These are phyloP conservation scores for Ranitomeya variabilis DNA, from an alignment of 2,113 vertebrate species.

Conservation along the genomic window DNA sequence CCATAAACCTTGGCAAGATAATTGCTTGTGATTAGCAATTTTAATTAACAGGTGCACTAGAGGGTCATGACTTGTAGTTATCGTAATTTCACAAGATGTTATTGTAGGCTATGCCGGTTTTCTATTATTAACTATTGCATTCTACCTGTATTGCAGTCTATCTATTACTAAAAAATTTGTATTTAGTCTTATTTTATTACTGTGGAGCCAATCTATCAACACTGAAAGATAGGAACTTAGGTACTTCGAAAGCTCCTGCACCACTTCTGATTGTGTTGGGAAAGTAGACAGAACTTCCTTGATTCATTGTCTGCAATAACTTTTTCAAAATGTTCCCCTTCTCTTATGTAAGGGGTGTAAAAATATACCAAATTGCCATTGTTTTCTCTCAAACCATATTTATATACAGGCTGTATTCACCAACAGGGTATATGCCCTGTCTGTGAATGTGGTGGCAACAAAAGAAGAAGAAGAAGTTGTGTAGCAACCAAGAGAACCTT, in stretches of 20 bases:
- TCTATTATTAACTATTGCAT: not conserved
- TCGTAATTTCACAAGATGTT: slow-evolving; percentile 71
- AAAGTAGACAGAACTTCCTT: too few species aligned
- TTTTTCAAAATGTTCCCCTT: not conserved
- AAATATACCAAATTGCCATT: too few species aligned
- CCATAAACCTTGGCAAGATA: slow-evolving; percentile 77
- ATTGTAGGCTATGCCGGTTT: slow-evolving; percentile 60
- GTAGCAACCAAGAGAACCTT: slow-evolving; percentile 67
- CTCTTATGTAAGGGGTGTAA: not conserved
- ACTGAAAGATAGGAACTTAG: not conserved
- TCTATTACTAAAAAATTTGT: too few species aligned
- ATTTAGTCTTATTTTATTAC: too few species aligned
- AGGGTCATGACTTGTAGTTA: slow-evolving; percentile 67
- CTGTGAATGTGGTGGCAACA: slow-evolving; percentile 64
- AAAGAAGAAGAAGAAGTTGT: slow-evolving; percentile 75
- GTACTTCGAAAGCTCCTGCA: not conserved
- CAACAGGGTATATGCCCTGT: too few species aligned
- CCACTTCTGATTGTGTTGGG: not conserved
- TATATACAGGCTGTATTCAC: too few species aligned
- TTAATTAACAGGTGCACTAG: slow-evolving; percentile 86
- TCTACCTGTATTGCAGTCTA: too few species aligned
- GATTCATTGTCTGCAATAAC: too few species aligned
- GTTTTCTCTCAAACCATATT: too few species aligned
- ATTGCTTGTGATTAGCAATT: slow-evolving; percentile 90
- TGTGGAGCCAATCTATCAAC: not conserved